phyloP scores from a whole-genome alignment of 2,797 vertebrate species.

The Poeciliopsis gracilis region DNA sequence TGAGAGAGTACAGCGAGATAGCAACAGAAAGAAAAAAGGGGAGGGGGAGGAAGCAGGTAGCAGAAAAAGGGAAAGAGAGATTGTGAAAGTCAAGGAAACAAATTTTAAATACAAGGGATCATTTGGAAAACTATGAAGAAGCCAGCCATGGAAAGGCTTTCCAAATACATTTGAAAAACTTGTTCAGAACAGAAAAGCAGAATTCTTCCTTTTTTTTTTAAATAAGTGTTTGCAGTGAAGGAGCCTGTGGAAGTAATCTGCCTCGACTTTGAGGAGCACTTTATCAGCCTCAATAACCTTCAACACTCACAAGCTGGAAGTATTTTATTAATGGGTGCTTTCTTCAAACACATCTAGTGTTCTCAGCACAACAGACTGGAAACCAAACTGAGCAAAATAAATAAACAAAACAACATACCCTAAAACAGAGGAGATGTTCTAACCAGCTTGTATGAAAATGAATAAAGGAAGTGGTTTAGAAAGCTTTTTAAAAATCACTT shows the following conservation, averaged over 20 bases:
- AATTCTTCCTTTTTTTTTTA: not conserved
- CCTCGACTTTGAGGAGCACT: constrained; percentile 35
- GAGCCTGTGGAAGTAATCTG: constrained; percentile 49
- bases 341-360: constrained; percentile 5
- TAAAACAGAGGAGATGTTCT: not conserved
- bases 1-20: constrained; percentile 65
- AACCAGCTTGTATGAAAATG: not conserved
- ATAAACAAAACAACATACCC: not conserved
- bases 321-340: constrained; percentile 1
- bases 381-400: constrained; percentile 1
- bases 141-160: constrained; percentile 55
- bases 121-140: constrained; percentile 62
- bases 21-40: constrained; percentile 50
- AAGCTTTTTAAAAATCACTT: not conserved
- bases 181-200: constrained; percentile 8
- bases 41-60: constrained; percentile 56
- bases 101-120: constrained; percentile 51
- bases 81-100: constrained; percentile 28
- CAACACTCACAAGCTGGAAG: constrained; percentile 9
- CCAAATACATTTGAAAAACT: constrained; percentile 26
- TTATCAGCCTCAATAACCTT: constrained; percentile 38
- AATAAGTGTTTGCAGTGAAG: constrained; percentile 30
- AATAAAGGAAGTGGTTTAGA: not conserved
- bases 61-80: constrained; percentile 10
- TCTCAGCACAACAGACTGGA: not conserved